Evolutionary conservation across 1,140 invertebrate species (phyloP).

Genomic region (Tetranychus cinnabarinus): DNA sequence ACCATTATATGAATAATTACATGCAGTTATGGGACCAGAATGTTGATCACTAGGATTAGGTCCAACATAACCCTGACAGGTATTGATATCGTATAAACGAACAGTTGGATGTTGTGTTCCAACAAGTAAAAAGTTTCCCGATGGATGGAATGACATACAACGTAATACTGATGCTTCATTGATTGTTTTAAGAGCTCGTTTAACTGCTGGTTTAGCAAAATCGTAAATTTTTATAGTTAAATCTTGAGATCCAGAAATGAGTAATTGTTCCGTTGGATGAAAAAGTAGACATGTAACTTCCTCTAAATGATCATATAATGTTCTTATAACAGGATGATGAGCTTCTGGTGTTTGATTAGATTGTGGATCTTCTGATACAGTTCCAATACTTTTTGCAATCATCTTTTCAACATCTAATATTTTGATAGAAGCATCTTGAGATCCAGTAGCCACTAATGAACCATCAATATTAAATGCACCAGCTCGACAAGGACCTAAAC

Average conservation of each 20-base stretch:
- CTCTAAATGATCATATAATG: constrained; percentile 92
- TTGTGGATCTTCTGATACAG: neutral
- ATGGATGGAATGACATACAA: constrained; percentile 77
- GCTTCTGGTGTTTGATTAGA: constrained; percentile 9
- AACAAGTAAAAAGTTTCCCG: constrained; percentile 76
- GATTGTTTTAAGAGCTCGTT: constrained; percentile 86
- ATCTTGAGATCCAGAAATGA: constrained; percentile 79
- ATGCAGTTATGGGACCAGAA: constrained; percentile 52
- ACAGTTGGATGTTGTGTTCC: constrained; percentile 75
- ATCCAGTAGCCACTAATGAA: constrained; percentile 88
- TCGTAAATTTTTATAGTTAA: constrained; percentile 89
- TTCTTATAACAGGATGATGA: constrained; percentile 84
- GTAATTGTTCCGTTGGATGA: constrained; percentile 72
- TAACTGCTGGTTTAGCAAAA: constrained; percentile 89
- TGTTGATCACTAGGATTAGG: constrained; percentile 78
- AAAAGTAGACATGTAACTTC: constrained; percentile 93
- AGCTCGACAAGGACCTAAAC: constrained; percentile 45
- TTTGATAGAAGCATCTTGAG: constrained; percentile 93
- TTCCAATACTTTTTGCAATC: constrained; percentile 49
- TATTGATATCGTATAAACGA: constrained; percentile 80
- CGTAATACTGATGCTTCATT: constrained; percentile 69
- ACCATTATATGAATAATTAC: constrained; percentile 46
- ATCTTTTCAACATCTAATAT: constrained; percentile 93
- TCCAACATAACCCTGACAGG: constrained; percentile 82
- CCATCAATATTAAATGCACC: constrained; percentile 82